These are phyloP conservation scores for Thyatira batis DNA, from an alignment of 2,888 invertebrate genomes.

Conservation along the genomic window DNA sequence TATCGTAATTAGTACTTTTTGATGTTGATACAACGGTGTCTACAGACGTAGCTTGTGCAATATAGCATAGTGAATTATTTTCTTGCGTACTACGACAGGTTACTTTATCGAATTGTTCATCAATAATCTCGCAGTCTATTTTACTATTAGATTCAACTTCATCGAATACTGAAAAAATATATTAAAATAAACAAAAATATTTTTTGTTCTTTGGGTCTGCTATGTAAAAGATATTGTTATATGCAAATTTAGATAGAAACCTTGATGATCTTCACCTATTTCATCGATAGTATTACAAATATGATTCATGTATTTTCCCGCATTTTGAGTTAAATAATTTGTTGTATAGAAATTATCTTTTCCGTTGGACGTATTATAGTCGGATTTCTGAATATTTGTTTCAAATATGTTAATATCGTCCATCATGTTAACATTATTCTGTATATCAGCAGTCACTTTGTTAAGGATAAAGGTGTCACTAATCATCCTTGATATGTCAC, in stretches of 20 bases:
- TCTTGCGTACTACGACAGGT: slow-evolving; percentile 29
- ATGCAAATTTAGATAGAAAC: background rate
- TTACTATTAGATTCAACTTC: background rate
- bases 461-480: slow-evolving; percentile 55
- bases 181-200: background rate
- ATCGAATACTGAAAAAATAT: slow-evolving; percentile 21
- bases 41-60: background rate
- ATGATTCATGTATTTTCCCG: background rate
- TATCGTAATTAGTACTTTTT: slow-evolving; percentile 11
- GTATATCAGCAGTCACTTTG: slow-evolving; percentile 24
- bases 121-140: slow-evolving; percentile 5
- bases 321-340: background rate
- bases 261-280: background rate
- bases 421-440: background rate
- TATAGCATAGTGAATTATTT: slow-evolving; percentile 2
- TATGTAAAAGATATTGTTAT: background rate
- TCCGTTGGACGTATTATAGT: background rate
- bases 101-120: slow-evolving; percentile 27
- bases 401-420: background rate
- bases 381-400: background rate
- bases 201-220: background rate
- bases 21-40: slow-evolving; percentile 2
- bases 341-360: background rate
- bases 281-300: background rate
- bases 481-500: slow-evolving; percentile 46